A percentile compares a stretch with the other conserved stretches of the same genome.
Evolutionary conservation across 2,888 invertebrate species (phyloP).

Genomic region (Acleris laterana): DNA sequence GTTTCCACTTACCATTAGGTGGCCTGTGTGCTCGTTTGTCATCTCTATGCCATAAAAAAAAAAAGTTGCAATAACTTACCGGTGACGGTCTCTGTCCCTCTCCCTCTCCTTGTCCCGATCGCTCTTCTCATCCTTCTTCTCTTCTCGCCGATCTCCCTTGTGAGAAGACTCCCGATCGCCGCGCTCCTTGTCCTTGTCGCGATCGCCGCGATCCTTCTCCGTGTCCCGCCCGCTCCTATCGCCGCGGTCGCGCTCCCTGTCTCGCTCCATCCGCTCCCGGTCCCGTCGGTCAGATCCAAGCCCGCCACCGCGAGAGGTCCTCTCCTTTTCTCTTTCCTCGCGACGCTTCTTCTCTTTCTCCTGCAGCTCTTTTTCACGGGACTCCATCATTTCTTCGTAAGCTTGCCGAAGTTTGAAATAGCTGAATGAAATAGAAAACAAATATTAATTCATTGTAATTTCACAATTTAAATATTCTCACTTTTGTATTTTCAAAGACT

Average conservation of each 20-base stretch:
- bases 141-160: constrained; percentile 50
- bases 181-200: constrained; percentile 53
- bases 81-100: constrained; percentile 46
- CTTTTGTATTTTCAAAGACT: too few species aligned
- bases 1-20: too few species aligned
- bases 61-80: constrained; percentile 24
- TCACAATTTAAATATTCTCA: too few species aligned
- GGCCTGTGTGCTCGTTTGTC: too few species aligned
- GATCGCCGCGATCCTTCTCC: constrained; percentile 68
- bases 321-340: constrained; percentile 74
- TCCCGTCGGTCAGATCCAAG: constrained; percentile 74
- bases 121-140: constrained; percentile 41
- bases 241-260: constrained; percentile 65
- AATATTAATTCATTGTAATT: too few species aligned
- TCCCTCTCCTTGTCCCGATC: constrained; percentile 45
- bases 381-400: constrained; percentile 86
- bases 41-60: too few species aligned
- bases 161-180: constrained; percentile 15
- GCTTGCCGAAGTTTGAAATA: constrained; percentile 89
- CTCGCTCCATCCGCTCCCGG: constrained; percentile 74
- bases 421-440: constrained; percentile 51
- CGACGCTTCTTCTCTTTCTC: constrained; percentile 79
- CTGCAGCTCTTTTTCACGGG: constrained; percentile 86
- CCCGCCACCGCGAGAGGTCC: constrained; percentile 63
- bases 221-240: constrained; percentile 38